phyloP scores from a whole-genome alignment of 2,888 invertebrate genomes.

The Meliscaeva auricollis region DNA sequence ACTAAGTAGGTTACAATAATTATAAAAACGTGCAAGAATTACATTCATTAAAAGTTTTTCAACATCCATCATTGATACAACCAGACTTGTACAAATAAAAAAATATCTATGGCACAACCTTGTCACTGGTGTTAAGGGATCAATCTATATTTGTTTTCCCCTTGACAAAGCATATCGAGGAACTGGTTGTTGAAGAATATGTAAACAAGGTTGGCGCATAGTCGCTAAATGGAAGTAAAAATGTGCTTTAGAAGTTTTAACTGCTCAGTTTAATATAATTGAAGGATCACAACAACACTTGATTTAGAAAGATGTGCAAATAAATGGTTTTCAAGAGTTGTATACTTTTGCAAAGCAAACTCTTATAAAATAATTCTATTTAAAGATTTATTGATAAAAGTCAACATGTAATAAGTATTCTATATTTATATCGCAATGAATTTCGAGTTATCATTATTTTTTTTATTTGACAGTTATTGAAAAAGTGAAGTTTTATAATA shows the following conservation, averaged over 20 bases:
- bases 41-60: background rate
- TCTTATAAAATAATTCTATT: background rate
- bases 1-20: too few species aligned
- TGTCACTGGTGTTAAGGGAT: conserved; percentile 3
- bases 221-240: background rate
- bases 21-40: too few species aligned
- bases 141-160: conserved; percentile 39
- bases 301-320: background rate
- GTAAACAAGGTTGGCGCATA: conserved; percentile 29
- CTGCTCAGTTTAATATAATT: conserved; percentile 12
- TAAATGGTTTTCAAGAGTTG: background rate
- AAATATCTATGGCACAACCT: background rate
- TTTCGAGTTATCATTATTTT: background rate
- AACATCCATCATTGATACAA: conserved; percentile 20
- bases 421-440: background rate
- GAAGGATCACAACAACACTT: conserved; percentile 26
- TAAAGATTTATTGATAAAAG: conserved; percentile 13
- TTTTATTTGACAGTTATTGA: background rate
- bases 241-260: too few species aligned
- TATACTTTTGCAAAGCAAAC: background rate
- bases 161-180: conserved; percentile 52
- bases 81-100: background rate
- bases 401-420: background rate
- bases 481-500: background rate
- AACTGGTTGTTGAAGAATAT: conserved; percentile 17